These are phyloP conservation scores for Polydrusus cervinus DNA, from an alignment of 2,888 invertebrate species.

Conservation along the genomic window DNA sequence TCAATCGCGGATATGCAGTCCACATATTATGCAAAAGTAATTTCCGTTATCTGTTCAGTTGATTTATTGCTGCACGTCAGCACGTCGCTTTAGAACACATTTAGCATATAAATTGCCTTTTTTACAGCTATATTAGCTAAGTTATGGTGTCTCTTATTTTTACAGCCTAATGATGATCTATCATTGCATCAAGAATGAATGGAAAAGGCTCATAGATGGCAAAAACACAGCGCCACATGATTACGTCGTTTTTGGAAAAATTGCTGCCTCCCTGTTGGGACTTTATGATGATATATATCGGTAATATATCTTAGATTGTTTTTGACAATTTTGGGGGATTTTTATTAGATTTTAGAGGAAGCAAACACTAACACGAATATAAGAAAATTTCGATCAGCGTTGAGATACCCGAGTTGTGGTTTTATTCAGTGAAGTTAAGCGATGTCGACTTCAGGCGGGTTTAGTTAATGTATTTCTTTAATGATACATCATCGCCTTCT, in stretches of 20 bases:
- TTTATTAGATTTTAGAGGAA: slow-evolving; percentile 8
- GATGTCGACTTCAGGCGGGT: too few relatives aligned
- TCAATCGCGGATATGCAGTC: slow-evolving; percentile 19
- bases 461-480: too few relatives aligned
- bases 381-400: background rate
- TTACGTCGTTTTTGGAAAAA: slow-evolving; percentile 17
- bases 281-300: slow-evolving; percentile 12
- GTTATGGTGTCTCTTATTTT: slow-evolving; percentile 30
- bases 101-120: slow-evolving; percentile 37
- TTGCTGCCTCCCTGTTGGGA: background rate
- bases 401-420: background rate
- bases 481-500: too few relatives aligned
- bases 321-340: background rate
- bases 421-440: too few relatives aligned
- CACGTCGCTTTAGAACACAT: slow-evolving; percentile 26
- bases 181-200: slow-evolving; percentile 14
- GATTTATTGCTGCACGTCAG: slow-evolving; percentile 23
- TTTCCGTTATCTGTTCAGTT: slow-evolving; percentile 14
- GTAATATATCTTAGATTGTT: slow-evolving; percentile 1
- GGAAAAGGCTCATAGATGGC: slow-evolving; percentile 14
- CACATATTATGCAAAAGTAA: slow-evolving; percentile 23
- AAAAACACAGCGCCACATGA: background rate
- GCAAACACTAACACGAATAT: background rate
- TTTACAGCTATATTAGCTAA: slow-evolving; percentile 28
- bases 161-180: slow-evolving; percentile 28